Evolutionary conservation across 2,888 invertebrate genomes (phyloP).

Genomic region (Cheilosia vernalis): DNA sequence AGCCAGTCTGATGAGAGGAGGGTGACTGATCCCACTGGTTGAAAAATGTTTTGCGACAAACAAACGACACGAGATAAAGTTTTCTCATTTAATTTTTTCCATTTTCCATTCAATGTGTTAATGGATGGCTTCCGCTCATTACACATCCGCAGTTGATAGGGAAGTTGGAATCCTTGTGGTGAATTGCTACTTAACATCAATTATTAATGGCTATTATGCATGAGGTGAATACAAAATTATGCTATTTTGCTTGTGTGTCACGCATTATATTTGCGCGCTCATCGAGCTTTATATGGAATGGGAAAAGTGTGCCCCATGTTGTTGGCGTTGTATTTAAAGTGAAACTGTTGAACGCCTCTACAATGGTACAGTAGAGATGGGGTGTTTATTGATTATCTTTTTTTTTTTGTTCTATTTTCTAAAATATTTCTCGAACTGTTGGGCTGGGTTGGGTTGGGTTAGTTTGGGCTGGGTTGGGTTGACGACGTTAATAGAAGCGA

Average conservation of each 20-base stretch:
- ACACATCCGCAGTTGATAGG: slow-evolving; percentile 60
- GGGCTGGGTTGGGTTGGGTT: not conserved
- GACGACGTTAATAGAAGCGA: slow-evolving; percentile 19
- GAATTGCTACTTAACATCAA: slow-evolving; percentile 73
- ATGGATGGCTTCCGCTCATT: slow-evolving; percentile 65
- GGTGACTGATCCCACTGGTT: not conserved
- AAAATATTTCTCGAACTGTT: slow-evolving; percentile 24
- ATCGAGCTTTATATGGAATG: not conserved
- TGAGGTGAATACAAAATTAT: slow-evolving; percentile 58
- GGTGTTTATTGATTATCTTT: slow-evolving; percentile 49
- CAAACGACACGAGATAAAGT: slow-evolving; percentile 24
- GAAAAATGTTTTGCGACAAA: slow-evolving; percentile 11
- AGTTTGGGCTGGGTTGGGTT: not conserved
- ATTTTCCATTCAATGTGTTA: slow-evolving; percentile 34
- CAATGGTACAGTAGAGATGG: slow-evolving; percentile 25
- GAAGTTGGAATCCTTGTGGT: slow-evolving; percentile 60
- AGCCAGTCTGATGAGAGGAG: not conserved
- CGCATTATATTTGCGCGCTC: slow-evolving; percentile 1
- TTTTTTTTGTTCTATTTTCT: slow-evolving; percentile 8
- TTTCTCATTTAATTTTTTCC: slow-evolving; percentile 13
- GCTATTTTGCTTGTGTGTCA: slow-evolving; percentile 60
- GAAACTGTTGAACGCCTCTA: slow-evolving; percentile 63
- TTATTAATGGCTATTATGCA: slow-evolving; percentile 65
- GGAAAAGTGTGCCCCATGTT: not conserved
- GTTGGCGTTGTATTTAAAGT: slow-evolving; percentile 57